A percentile compares a stretch with the other conserved stretches of the same genome.
These are phyloP conservation scores for Poecilia picta DNA, from an alignment of 2,797 vertebrate genomes.

Conservation along the genomic window DNA sequence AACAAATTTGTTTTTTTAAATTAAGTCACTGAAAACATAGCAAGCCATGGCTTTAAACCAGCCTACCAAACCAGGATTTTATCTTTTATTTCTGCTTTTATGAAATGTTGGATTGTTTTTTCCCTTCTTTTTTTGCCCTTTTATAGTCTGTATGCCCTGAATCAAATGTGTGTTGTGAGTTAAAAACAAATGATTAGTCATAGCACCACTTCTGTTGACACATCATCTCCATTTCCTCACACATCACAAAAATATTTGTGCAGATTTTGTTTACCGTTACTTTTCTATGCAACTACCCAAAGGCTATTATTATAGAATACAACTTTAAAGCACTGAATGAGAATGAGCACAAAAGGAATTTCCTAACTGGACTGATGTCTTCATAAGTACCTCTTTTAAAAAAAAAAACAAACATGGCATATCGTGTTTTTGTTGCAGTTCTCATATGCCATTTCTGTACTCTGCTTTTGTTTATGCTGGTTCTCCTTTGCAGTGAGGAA, in stretches of 20 bases:
- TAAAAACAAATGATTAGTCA: not conserved
- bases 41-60: not conserved
- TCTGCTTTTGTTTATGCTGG: not conserved
- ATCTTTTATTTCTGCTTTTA: not conserved
- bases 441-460: not conserved
- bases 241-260: not conserved
- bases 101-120: not conserved
- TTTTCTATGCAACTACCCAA: not conserved
- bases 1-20: not conserved
- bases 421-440: not conserved
- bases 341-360: not conserved
- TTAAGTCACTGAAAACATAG: not conserved
- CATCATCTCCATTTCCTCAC: not conserved
- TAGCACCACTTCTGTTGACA: not conserved
- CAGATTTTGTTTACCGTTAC: not conserved
- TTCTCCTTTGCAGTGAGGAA: conserved; percentile 86
- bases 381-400: not conserved
- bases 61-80: not conserved
- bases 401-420: not conserved
- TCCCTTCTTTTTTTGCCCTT: not conserved
- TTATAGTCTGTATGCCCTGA: not conserved
- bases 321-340: not conserved
- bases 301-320: not conserved
- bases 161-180: not conserved
- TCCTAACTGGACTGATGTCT: not conserved